Percentiles rank a stretch among this genome's conserved stretches.
These are phyloP conservation scores for Eulemur coronatus DNA, from an alignment of 2,797 vertebrate genomes.

Conservation along the genomic window DNA sequence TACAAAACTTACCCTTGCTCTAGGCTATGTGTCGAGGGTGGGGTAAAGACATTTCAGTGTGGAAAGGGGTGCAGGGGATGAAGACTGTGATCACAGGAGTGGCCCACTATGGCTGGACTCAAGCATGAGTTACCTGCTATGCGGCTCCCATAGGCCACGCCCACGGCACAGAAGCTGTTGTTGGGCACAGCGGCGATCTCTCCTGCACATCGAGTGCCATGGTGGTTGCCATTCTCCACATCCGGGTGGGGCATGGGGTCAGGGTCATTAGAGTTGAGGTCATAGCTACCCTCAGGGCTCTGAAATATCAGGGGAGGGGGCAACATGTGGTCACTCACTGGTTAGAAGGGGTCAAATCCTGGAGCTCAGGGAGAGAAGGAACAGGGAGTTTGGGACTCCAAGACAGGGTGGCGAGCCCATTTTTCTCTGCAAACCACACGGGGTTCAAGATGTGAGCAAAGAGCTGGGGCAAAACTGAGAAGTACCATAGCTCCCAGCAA, in stretches of 20 bases:
- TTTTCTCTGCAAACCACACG: not conserved
- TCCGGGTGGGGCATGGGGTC: conserved; percentile 98
- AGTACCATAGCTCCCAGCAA: not conserved
- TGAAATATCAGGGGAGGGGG: conserved; percentile 70
- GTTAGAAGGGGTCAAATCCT: not conserved
- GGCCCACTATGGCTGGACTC: fast-evolving
- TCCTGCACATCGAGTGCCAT: conserved; percentile 96
- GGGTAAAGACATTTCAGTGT: not conserved
- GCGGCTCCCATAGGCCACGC: conserved; percentile 94
- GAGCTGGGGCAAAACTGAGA: not conserved
- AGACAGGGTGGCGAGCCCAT: not conserved
- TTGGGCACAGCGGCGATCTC: conserved; percentile 97
- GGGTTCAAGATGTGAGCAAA: not conserved
- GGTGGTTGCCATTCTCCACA: conserved; percentile 92
- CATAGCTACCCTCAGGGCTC: conserved; percentile 98
- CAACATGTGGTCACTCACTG: conserved; percentile 83
- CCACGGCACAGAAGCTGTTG: conserved; percentile 97
- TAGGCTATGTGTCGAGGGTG: not conserved
- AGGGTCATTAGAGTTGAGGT: conserved; percentile 96
- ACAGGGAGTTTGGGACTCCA: not conserved
- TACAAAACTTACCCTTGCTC: not conserved
- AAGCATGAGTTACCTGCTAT: conserved; percentile 89
- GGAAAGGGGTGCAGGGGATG: not conserved
- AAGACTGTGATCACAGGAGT: not conserved
- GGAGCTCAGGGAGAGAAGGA: not conserved